Evolutionary conservation across 92 coral and sea anemone species (phyloP), one percentile per base, ranked within the genome.

Genomic region (Palythoa heliodiscus): DNA sequence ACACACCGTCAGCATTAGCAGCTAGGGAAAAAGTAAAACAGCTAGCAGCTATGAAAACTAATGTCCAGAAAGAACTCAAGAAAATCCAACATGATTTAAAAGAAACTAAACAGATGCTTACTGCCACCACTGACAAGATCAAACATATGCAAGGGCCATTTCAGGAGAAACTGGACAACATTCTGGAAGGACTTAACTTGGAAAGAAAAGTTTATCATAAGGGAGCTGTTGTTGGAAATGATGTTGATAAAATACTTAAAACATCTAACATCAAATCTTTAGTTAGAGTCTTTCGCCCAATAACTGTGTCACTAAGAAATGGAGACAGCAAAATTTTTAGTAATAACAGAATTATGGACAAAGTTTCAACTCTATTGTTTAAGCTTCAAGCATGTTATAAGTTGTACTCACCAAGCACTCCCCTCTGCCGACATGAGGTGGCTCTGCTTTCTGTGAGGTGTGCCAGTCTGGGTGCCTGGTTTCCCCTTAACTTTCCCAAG

Each of bases 401-500:
- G 35, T 82, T 85, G 13, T 7, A 7, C 11, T 7, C 55, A 7
- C 55, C 11, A 7, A 7, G 11, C 55, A 25, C 24, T 19, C 81
- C 86, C 39, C 77, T 87, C 24, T 79, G 86, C 52, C 54, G 72
- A 9, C 82, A 87, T 8, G 87, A 87, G 39, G 87, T 74, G 17
- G 55, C n/a, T 11, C 43, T 87, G 9, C 83, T 87, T 58, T 19
- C 75, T 35, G 78, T 88, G 20, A 48, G 84, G 83, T 88, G 91
- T 88, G 76, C 47, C 39, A 61, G 77, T 69, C 52, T 88, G 64
- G 91, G 91, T 19, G 25, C 24, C 68, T 87, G 90, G 90, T 73
- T 87, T 63, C 90, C 90, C 2, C n/a, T n/a, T 5, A 87, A 73
- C 70, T 87, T 52, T 52, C 55, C 35, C 35, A 29, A 29, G 35